Conservation (phyloP, 53 echinoderm and acorn worm species). For the Actinopyga echinites region DNA sequence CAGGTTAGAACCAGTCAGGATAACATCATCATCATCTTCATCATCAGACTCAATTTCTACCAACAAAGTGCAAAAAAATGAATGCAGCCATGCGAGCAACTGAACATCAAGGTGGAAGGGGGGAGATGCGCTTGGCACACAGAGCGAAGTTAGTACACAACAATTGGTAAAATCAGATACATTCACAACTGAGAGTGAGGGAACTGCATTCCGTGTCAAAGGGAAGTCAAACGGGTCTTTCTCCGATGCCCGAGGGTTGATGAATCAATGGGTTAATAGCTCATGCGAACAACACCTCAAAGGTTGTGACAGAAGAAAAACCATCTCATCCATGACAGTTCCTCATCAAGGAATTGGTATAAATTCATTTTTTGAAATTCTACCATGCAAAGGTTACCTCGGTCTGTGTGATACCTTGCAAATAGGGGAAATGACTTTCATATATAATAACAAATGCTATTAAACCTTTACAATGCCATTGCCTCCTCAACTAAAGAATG, state of each 20-base stretch:
- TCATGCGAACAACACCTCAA: constrained; percentile 8
- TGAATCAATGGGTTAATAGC: background rate
- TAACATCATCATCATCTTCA: constrained; percentile 44
- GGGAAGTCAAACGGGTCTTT: background rate
- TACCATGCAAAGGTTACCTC: too few relatives aligned
- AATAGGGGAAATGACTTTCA: too few relatives aligned
- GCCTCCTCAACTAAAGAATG: too few relatives aligned
- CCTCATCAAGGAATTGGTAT: too few relatives aligned
- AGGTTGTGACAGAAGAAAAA: background rate
- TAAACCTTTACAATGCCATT: too few relatives aligned
- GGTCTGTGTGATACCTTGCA: too few relatives aligned
- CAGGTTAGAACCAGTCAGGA: constrained; percentile 31
- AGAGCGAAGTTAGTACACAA: constrained; percentile 28
- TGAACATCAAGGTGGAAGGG: constrained; percentile 23
- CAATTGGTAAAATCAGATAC: constrained; percentile 16
- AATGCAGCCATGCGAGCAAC: constrained; percentile 43
- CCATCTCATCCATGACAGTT: too few relatives aligned
- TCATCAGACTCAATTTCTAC: constrained; percentile 34
- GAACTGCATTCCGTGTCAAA: background rate
- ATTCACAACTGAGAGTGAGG: constrained; percentile 28
- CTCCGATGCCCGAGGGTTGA: background rate
- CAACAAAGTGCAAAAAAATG: constrained; percentile 48
- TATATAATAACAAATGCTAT: too few relatives aligned
- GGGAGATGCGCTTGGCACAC: constrained; percentile 34
- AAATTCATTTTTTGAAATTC: too few relatives aligned